phyloP scores from a whole-genome alignment of 53 echinoderm and acorn worm species.

The Patiria pectinifera region DNA sequence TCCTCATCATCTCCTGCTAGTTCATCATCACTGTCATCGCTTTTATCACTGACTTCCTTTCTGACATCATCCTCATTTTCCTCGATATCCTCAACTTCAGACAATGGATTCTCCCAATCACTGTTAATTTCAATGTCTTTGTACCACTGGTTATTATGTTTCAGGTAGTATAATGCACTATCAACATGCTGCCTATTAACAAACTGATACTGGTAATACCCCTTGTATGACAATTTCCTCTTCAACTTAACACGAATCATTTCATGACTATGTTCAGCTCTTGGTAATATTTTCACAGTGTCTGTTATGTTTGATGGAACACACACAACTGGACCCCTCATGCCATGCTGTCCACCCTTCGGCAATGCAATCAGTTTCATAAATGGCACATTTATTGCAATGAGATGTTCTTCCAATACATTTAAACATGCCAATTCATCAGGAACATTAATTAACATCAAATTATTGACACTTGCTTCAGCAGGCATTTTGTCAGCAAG shows the following conservation, averaged over 20 bases:
- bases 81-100: conserved; percentile 12
- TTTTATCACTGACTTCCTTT: conserved; percentile 18
- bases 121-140: conserved; percentile 43
- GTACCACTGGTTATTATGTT: conserved; percentile 61
- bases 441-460: conserved; percentile 43
- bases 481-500: too few relatives aligned
- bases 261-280: conserved; percentile 45
- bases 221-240: conserved; percentile 72
- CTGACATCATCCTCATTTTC: background rate
- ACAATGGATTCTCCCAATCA: conserved; percentile 56
- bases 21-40: background rate
- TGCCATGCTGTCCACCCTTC: conserved; percentile 36
- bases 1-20: conserved; percentile 6
- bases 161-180: conserved; percentile 63
- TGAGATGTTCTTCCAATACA: conserved; percentile 47
- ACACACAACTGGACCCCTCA: conserved; percentile 8
- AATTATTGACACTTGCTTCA: conserved; percentile 51
- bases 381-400: conserved; percentile 67
- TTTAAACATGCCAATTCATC: conserved; percentile 45
- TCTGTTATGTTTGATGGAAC: conserved; percentile 34
- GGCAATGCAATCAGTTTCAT: conserved; percentile 22
- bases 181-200: conserved; percentile 66
- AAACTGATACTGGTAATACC: conserved; percentile 72
- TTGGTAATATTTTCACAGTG: conserved; percentile 22
- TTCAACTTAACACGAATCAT: conserved; percentile 74